phyloP scores from a whole-genome alignment of 2,797 vertebrate genomes.

The Labeo calbasu region DNA sequence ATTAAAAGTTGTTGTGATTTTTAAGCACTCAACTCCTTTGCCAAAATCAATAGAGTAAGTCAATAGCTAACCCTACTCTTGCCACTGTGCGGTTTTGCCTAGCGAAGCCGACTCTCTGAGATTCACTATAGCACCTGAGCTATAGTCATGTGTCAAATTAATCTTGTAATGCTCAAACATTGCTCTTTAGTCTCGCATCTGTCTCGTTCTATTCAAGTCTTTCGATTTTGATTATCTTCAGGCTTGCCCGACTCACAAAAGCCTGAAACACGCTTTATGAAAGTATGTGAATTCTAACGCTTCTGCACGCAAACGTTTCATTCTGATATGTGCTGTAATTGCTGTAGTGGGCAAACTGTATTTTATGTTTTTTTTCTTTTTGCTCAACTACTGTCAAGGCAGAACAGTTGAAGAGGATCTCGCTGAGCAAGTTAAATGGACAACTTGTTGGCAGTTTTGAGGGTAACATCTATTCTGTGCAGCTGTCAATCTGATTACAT shows the following conservation, averaged over 20 bases:
- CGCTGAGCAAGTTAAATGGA: background rate
- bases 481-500: background rate
- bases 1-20: slow-evolving; percentile 65
- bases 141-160: background rate
- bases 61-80: slow-evolving; percentile 55
- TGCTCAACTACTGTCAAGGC: background rate
- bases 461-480: background rate
- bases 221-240: slow-evolving; percentile 3
- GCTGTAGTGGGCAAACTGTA: background rate
- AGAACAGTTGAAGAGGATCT: background rate
- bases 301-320: background rate
- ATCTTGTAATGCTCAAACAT: slow-evolving; percentile 10
- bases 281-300: background rate
- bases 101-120: background rate
- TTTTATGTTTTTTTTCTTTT: background rate
- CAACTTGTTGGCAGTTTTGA: background rate
- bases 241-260: background rate
- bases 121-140: slow-evolving; percentile 10
- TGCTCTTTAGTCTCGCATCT: slow-evolving; percentile 7
- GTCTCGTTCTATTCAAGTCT: slow-evolving; percentile 1
- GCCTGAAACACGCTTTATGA: background rate
- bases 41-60: slow-evolving; percentile 64
- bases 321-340: background rate
- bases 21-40: slow-evolving; percentile 59
- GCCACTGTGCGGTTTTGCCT: slow-evolving; percentile 26